Conservation (phyloP, 1,140 invertebrate genomes). For the Zaprionus capensis region DNA sequence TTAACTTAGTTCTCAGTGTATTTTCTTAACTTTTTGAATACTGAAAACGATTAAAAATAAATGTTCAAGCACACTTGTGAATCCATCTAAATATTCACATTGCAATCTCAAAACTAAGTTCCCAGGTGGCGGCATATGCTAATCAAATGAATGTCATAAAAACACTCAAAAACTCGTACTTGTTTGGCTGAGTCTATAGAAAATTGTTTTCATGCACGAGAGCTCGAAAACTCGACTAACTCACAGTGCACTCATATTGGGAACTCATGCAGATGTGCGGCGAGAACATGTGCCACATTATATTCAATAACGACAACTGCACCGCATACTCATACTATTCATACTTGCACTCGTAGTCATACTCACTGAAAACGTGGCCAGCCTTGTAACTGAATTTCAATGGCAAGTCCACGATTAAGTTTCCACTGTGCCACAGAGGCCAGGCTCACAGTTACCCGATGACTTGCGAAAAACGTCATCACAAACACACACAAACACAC, state of each 20-base stretch:
- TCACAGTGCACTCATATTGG: not conserved
- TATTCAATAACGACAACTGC: slow-evolving; percentile 63
- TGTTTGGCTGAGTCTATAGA: not conserved
- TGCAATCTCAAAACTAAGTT: not conserved
- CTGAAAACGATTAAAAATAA: not conserved
- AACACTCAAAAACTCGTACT: slow-evolving; percentile 4
- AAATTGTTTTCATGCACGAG: slow-evolving; percentile 51
- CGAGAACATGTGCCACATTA: slow-evolving; percentile 42
- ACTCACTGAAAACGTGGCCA: slow-evolving; percentile 64
- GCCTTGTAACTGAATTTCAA: slow-evolving; percentile 84
- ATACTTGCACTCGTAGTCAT: slow-evolving; percentile 28
- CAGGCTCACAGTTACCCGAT: slow-evolving; percentile 77
- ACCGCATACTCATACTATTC: slow-evolving; percentile 23
- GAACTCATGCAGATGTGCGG: slow-evolving; percentile 32
- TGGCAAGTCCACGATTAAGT: slow-evolving; percentile 83
- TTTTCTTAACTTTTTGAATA: not conserved
- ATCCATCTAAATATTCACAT: not conserved
- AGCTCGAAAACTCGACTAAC: slow-evolving; percentile 3
- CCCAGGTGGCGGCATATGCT: not conserved
- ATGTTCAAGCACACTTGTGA: not conserved
- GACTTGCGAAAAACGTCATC: slow-evolving; percentile 81
- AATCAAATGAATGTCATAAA: slow-evolving; percentile 30
- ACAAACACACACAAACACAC: slow-evolving; percentile 39
- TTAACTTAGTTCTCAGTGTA: too few relatives aligned
- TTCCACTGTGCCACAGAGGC: slow-evolving; percentile 68